Percentiles rank a stretch among this genome's conserved stretches.
Conservation (phyloP, 2,797 vertebrate genomes). For the Pangasius sanitwongsei region DNA sequence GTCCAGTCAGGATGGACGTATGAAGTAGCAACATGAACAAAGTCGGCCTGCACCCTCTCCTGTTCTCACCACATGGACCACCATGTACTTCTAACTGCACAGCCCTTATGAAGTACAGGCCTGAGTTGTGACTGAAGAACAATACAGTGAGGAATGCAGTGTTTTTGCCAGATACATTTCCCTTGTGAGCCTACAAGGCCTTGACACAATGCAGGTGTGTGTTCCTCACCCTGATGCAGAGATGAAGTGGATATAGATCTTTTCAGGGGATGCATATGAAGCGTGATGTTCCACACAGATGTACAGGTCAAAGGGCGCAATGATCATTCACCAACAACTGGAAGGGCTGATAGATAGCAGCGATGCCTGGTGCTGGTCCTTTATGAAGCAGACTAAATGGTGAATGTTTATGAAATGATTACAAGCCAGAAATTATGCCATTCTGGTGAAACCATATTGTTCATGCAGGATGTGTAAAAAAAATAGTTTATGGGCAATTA, state of each 20-base stretch:
- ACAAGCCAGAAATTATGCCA: not conserved
- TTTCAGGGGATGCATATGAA: constrained; percentile 6
- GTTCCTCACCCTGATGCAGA: constrained; percentile 47
- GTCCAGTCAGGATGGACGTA: not conserved
- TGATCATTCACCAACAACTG: not conserved
- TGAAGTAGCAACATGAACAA: constrained; percentile 17
- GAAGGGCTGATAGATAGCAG: not conserved
- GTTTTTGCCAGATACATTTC: constrained; percentile 38
- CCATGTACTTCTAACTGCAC: not conserved
- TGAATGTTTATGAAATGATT: not conserved
- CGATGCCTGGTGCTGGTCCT: not conserved
- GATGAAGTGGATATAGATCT: not conserved
- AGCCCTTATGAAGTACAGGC: constrained; percentile 25
- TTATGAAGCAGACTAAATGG: not conserved
- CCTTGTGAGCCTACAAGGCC: constrained; percentile 15
- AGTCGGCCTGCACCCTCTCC: not conserved
- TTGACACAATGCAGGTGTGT: constrained; percentile 54
- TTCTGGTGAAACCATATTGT: not conserved
- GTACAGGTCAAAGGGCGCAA: not conserved
- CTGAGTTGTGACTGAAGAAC: not conserved
- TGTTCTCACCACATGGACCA: not conserved
- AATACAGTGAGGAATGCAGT: constrained; percentile 37
- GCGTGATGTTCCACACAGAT: not conserved
- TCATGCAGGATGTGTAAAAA: not conserved
- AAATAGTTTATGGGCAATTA: not conserved